A percentile compares a stretch with the other conserved stretches of the same genome.
Conservation (phyloP, 2,797 vertebrate genomes). For the Fistularia tabacaria region DNA sequence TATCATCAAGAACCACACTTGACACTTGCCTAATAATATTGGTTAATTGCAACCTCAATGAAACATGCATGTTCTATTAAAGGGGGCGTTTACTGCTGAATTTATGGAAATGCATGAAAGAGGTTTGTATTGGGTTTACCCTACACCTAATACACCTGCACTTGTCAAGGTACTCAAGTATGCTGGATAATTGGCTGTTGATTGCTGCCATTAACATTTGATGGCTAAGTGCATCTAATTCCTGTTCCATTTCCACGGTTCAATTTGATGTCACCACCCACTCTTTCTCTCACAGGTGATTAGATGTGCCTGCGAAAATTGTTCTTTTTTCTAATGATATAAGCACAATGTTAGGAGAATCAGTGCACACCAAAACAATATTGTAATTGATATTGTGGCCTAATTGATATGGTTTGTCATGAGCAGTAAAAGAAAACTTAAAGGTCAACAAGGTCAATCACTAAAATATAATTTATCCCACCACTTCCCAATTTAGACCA, state of each 20-base stretch:
- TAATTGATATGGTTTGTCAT: constrained; percentile 46
- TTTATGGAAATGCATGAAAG: constrained; percentile 67
- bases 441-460: constrained; percentile 1
- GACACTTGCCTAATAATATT: constrained; percentile 60
- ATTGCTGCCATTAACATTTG: constrained; percentile 79
- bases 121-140: constrained; percentile 55
- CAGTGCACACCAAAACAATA: constrained; percentile 23
- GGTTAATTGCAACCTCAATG: constrained; percentile 61
- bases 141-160: constrained; percentile 76
- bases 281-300: constrained; percentile 67
- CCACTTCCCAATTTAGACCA: not conserved
- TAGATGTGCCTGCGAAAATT: constrained; percentile 58
- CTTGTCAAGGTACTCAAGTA: constrained; percentile 74
- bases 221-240: constrained; percentile 76
- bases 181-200: constrained; percentile 74
- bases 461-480: not conserved
- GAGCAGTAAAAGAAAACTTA: constrained; percentile 28
- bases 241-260: constrained; percentile 75
- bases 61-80: constrained; percentile 53
- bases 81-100: constrained; percentile 57
- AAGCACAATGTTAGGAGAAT: constrained; percentile 54
- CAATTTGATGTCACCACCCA: constrained; percentile 73
- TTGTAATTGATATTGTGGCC: constrained; percentile 56
- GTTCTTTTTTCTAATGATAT: constrained; percentile 67
- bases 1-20: constrained; percentile 30